Evolutionary conservation across 2,113 vertebrate species (phyloP).

Genomic region (Thomomys bottae): DNA sequence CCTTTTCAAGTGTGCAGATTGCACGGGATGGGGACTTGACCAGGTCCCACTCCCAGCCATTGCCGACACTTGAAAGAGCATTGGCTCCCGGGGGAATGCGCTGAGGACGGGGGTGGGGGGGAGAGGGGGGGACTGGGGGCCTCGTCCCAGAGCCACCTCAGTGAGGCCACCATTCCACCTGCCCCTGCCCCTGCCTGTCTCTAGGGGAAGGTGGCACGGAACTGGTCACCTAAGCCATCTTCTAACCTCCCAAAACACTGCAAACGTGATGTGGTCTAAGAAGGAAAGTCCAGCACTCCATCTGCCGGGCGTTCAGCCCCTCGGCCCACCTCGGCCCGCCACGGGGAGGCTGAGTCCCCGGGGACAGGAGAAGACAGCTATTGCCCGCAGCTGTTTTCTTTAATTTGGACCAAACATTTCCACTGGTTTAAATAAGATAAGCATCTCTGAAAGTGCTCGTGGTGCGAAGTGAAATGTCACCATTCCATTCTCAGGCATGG

Average conservation of each 20-base stretch:
- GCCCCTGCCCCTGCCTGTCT: accelerated
- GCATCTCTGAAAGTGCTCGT: neutral
- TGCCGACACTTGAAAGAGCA: too few species aligned
- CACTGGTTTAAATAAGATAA: accelerated
- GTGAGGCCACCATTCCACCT: too few species aligned
- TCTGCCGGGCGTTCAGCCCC: accelerated
- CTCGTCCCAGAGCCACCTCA: too few species aligned
- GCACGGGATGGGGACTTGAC: accelerated
- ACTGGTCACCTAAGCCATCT: accelerated
- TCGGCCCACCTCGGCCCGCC: accelerated
- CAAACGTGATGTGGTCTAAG: accelerated
- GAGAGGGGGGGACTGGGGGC: too few species aligned
- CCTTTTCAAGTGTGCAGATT: neutral
- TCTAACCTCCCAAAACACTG: neutral
- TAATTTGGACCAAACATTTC: accelerated
- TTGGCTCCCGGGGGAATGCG: accelerated
- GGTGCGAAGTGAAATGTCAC: neutral
- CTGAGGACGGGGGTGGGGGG: too few species aligned
- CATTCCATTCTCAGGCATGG: accelerated
- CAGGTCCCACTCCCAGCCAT: too few species aligned
- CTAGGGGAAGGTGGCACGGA: accelerated
- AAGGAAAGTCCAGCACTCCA: accelerated
- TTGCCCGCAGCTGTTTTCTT: neutral
- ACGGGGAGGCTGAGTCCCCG: accelerated
- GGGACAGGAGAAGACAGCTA: accelerated